Base-by-base conservation (phyloP, 2,113 vertebrate species). In the Saguinus imperator region DNA sequence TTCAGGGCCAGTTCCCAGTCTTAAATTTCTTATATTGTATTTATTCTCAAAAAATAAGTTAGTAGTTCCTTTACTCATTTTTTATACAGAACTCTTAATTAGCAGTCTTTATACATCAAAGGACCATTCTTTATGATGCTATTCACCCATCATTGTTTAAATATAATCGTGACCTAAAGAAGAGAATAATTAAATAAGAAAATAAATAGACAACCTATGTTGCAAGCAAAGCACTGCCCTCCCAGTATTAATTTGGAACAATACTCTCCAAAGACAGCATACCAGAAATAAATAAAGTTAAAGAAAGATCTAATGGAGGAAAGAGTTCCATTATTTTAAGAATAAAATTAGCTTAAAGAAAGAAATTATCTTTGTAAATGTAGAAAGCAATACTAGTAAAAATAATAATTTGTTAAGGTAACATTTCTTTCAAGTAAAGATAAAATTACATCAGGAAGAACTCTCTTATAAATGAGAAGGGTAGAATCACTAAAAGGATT, bases 401-500 rank as follows among this genome's bases (percentile, higher is more conserved):
- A 92, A 70, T 43, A 82, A 93, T 89, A 17, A 77, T 82, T 83
- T 90, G 66, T 73, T 57, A 83, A 73, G 52, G 55, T 70, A 66
- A 40, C 48, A 37, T 91, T 88, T 90, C 58, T 89, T 93, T 85
- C 43, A 10, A 75, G 40, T 57, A 52, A 61, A 94, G 43, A 82
- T 58, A 55, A 79, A 95, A n/a, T 48, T 40, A n/a, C 37, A 72
- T 9, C 35, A 72, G 55, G 66, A 94, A 40, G 37, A 86, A 72
- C 18, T 35, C 13, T 23, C 21, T 80, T 87, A 86, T 80, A 91
- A 88, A 89, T 87, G 80, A 88, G 37, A 93, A 40, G 40, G 76
- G 72, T 32, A 37, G 73, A 70, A 79, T 96, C 64, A 8, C 91
- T 97, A 84, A 94, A 94, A 89, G 48, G 88, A 94, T 96, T 94